Conservation (phyloP, 2,888 invertebrate genomes). For the Bruchidius siliquastri region DNA sequence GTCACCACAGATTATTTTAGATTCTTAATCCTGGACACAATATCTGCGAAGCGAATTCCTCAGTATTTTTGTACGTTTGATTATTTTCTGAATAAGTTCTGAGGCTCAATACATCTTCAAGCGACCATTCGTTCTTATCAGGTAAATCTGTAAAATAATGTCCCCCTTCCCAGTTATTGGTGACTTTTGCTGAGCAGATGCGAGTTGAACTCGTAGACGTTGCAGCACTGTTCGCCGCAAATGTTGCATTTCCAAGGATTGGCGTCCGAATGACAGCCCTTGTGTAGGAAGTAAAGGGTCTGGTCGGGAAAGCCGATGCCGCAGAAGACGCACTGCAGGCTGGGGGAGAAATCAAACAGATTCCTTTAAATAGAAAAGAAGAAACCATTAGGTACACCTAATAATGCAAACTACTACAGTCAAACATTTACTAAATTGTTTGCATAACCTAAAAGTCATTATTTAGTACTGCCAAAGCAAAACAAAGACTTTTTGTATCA, state of each 20-base stretch:
- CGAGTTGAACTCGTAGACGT: conserved; percentile 95
- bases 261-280: conserved; percentile 95
- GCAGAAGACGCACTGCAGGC: conserved; percentile 81
- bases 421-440: too few relatives aligned
- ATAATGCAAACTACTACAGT: too few relatives aligned
- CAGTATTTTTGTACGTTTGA: too few relatives aligned
- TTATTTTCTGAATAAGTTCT: neutral
- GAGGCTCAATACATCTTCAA: neutral
- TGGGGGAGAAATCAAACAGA: neutral
- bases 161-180: conserved; percentile 48
- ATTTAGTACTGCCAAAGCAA: too few relatives aligned
- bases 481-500: too few relatives aligned
- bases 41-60: too few relatives aligned
- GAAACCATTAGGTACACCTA: neutral
- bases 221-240: conserved; percentile 91
- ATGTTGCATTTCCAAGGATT: conserved; percentile 98
- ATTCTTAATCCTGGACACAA: too few relatives aligned
- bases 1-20: too few relatives aligned
- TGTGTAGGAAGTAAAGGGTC: conserved; percentile 94
- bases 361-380: neutral
- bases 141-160: neutral
- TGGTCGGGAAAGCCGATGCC: conserved; percentile 93
- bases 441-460: too few relatives aligned
- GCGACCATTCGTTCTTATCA: too few relatives aligned
- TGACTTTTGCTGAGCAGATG: conserved; percentile 92